A percentile compares a stretch with the other conserved stretches of the same genome.
Conservation (phyloP, 1,140 invertebrate genomes). For the Phocides pigmalion region DNA sequence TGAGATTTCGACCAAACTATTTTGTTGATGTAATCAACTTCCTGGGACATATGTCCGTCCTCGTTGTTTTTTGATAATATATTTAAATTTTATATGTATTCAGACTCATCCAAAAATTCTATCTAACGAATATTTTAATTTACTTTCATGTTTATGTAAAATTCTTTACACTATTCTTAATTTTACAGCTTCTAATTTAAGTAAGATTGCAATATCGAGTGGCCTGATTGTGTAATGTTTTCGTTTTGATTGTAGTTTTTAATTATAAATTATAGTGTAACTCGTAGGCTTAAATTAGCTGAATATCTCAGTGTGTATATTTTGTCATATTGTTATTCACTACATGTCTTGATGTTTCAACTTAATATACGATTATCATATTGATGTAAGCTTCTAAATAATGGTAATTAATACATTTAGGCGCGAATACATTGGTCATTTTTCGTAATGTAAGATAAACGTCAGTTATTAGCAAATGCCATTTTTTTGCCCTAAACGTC, state of each 20-base stretch:
- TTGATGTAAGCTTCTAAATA: slow-evolving; percentile 3
- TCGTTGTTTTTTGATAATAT: not conserved
- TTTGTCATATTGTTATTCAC: slow-evolving; percentile 17
- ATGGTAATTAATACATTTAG: not conserved
- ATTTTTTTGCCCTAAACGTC: not conserved
- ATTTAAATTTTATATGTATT: slow-evolving; percentile 4
- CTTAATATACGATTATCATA: slow-evolving; percentile 6
- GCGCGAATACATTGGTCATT: slow-evolving; percentile 15
- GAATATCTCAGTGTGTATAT: slow-evolving; percentile 13
- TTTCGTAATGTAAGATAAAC: not conserved
- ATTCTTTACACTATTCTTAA: not conserved
- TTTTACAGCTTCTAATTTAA: not conserved
- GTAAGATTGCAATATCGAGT: not conserved
- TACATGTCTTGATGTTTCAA: slow-evolving; percentile 14
- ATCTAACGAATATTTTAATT: no score
- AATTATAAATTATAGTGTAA: slow-evolving; percentile 13
- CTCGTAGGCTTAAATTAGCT: not conserved
- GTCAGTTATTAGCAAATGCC: not conserved
- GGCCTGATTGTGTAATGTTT: slow-evolving; percentile 1
- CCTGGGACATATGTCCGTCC: slow-evolving; percentile 16
- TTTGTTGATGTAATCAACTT: slow-evolving; percentile 13
- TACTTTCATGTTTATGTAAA: no score
- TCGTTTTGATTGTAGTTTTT: slow-evolving; percentile 5
- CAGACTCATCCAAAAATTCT: not conserved
- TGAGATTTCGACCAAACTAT: slow-evolving; percentile 1